These are phyloP conservation scores for Dynastes hyllus DNA, from an alignment of 2,888 invertebrate species.

Conservation along the genomic window DNA sequence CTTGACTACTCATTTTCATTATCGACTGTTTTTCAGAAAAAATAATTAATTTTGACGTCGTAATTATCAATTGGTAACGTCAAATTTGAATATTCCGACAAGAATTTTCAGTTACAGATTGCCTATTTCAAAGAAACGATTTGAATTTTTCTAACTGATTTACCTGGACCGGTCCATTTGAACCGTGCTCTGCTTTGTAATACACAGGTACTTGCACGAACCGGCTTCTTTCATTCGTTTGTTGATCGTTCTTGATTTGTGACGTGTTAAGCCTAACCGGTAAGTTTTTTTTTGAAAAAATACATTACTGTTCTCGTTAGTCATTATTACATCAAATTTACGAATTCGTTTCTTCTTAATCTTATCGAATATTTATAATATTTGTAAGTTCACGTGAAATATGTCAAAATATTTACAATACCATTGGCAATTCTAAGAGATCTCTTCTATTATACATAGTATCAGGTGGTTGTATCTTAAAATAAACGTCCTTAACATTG, in stretches of 20 bases:
- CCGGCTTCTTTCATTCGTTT: slow-evolving; percentile 68
- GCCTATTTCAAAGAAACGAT: slow-evolving; percentile 55
- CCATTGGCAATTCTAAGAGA: neutral
- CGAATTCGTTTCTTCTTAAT: neutral
- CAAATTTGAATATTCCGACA: slow-evolving; percentile 53
- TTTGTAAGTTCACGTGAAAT: slow-evolving; percentile 11
- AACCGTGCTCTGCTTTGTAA: slow-evolving; percentile 64
- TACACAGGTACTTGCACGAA: slow-evolving; percentile 56
- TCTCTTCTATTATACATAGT: neutral
- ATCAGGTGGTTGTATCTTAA: slow-evolving; percentile 43
- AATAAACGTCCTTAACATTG: slow-evolving; percentile 51
- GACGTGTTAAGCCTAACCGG: slow-evolving; percentile 68
- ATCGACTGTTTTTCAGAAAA: slow-evolving; percentile 50
- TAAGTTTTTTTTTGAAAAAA: slow-evolving; percentile 60
- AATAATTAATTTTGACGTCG: slow-evolving; percentile 53
- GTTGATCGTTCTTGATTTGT: slow-evolving; percentile 60
- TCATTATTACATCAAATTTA: slow-evolving; percentile 12
- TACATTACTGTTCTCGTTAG: slow-evolving; percentile 19
- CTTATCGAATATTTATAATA: slow-evolving; percentile 35
- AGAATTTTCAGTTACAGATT: slow-evolving; percentile 25
- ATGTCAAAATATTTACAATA: slow-evolving; percentile 13
- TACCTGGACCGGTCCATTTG: slow-evolving; percentile 62
- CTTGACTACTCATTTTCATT: slow-evolving; percentile 49
- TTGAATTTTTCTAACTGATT: slow-evolving; percentile 61
- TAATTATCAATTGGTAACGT: slow-evolving; percentile 48